Evolutionary conservation across 2,888 invertebrate species (phyloP), one percentile per base, ranked within the genome.

Genomic region (Drosophila mimica): DNA sequence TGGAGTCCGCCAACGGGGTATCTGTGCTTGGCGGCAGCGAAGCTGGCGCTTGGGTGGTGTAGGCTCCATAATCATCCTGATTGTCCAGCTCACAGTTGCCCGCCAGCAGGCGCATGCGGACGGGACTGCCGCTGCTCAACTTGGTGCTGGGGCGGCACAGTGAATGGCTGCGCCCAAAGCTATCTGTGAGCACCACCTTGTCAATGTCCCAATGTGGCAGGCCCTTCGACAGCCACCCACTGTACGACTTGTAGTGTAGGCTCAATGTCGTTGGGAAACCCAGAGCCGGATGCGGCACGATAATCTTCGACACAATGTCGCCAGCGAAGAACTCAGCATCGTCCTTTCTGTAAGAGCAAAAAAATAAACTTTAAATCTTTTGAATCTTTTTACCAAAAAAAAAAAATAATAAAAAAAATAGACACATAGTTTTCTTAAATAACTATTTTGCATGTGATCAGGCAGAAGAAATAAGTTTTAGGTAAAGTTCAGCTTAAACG

Each of bases 171-270:
- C 96, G 96, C 17, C 97, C 97, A 90, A 96, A 97, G 92, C 97
- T 97, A 91, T 98, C 97, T 52, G 96, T 96, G 25, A 98, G 94
- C 61, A 96, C 95, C 30, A 98, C 95, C 92, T 97, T 97, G 93
- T 98, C 96, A 71, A 98, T 95, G 83, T 95, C 95, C 95, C 98
- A 96, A 66, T 95, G 94, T 43, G 96, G 95, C 65, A 97, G 94
- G 2, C 97, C 98, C 28, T 97, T 97, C 36, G 96, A 97, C 66
- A 98, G 94, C 98, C 98, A 98, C 17, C 98, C 98, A 79, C 96
- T 96, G 94, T 98, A 98, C 0, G 97, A 97, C 9, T 96, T 96
- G 93, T 98, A 98, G 81, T 96, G 95, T 28, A 98, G 94, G 90
- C 97, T 95, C 1, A 96, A 95, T 34, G 95, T 95, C 60, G 95